A percentile compares a stretch with the other conserved stretches of the same genome.
phyloP scores from a whole-genome alignment of 2,113 vertebrate genomes.

The Halcyon senegalensis region DNA sequence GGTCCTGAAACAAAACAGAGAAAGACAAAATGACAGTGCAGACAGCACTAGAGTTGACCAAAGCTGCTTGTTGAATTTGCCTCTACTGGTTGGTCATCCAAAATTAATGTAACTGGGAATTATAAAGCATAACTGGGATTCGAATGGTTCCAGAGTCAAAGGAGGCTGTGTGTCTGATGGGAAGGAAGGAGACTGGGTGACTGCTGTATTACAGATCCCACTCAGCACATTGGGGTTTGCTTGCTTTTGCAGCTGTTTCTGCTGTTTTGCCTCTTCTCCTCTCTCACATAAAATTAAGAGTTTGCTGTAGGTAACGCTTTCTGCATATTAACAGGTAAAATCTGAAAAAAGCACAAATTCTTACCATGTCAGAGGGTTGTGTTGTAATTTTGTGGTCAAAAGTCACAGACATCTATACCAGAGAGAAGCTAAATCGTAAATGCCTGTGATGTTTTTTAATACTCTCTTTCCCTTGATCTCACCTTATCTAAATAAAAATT shows the following conservation, averaged over 20 bases:
- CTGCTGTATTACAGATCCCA: neutral
- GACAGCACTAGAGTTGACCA: neutral
- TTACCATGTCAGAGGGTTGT: neutral
- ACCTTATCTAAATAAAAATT: neutral
- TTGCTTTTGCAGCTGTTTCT: neutral
- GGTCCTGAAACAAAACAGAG: neutral
- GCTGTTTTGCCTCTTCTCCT: neutral
- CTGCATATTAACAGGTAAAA: neutral
- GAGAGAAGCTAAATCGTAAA: neutral
- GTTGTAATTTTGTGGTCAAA: constrained; percentile 8
- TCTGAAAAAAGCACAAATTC: neutral
- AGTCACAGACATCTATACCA: neutral
- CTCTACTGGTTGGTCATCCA: neutral
- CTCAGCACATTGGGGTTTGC: neutral
- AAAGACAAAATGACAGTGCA: neutral
- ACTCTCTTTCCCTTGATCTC: neutral
- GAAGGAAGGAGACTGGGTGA: neutral
- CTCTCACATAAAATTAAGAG: neutral
- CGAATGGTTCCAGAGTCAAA: neutral
- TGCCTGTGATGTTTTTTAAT: neutral
- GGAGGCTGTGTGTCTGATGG: neutral
- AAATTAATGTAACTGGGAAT: neutral
- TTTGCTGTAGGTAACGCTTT: neutral
- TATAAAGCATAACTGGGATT: neutral
- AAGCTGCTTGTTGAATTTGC: neutral